Evolutionary conservation across 2,888 invertebrate genomes (phyloP).

Genomic region (Drosophila mulleri): DNA sequence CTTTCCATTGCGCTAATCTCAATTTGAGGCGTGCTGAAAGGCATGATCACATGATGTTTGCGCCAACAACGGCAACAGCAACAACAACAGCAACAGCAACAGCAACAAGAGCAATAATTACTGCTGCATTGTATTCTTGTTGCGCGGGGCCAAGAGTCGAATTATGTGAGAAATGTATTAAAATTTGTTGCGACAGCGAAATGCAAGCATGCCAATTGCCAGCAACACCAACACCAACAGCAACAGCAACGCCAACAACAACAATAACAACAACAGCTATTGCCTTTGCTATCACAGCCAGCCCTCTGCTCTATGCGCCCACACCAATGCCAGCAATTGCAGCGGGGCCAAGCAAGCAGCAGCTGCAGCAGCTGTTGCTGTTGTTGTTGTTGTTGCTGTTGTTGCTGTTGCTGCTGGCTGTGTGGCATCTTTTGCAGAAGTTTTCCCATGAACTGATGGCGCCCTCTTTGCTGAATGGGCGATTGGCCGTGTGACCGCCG

Average conservation of each 20-base stretch:
- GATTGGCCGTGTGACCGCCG: slow-evolving; percentile 69
- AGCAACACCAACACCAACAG: slow-evolving; percentile 31
- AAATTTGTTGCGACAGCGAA: slow-evolving; percentile 77
- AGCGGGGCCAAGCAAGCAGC: slow-evolving; percentile 71
- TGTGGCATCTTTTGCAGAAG: slow-evolving; percentile 74
- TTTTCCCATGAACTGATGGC: slow-evolving; percentile 78
- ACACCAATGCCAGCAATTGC: slow-evolving; percentile 69
- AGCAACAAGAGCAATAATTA: slow-evolving; percentile 18
- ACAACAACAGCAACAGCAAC: slow-evolving; percentile 2
- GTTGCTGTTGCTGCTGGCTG: slow-evolving; percentile 45
- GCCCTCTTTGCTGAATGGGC: slow-evolving; percentile 64
- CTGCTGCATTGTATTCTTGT: slow-evolving; percentile 36
- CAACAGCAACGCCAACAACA: slow-evolving; percentile 8
- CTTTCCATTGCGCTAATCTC: slow-evolving; percentile 1
- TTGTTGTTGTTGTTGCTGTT: slow-evolving; percentile 33
- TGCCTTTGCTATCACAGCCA: slow-evolving; percentile 27
- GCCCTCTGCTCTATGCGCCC: slow-evolving; percentile 56
- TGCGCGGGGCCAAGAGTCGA: slow-evolving; percentile 58
- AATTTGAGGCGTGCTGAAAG: background rate
- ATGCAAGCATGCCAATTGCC: slow-evolving; percentile 72
- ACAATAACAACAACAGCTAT: background rate
- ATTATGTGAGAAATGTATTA: slow-evolving; percentile 77
- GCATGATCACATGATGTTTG: slow-evolving; percentile 35
- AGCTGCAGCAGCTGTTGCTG: slow-evolving; percentile 37
- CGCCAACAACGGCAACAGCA: background rate